Conservation (phyloP, 2,113 vertebrate genomes). For the Terrapene triunguis region DNA sequence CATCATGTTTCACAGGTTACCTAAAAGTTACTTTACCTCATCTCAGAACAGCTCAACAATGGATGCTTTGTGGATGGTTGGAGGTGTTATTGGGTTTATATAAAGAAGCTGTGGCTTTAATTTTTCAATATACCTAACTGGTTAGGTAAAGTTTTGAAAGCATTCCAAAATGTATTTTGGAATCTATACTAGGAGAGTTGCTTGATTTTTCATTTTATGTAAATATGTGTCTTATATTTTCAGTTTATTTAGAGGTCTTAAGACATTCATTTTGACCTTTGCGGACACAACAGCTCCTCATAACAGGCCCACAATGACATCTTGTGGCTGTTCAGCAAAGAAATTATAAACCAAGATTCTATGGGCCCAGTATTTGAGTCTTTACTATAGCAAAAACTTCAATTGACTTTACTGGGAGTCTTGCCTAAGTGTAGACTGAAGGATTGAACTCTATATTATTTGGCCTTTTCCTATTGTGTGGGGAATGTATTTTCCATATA, state of each 20-base stretch:
- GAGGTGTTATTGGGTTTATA: not conserved
- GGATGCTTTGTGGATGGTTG: not conserved
- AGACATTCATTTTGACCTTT: not conserved
- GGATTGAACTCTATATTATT: not conserved
- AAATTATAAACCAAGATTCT: not conserved
- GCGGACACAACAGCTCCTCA: rapidly evolving
- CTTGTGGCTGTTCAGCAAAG: conserved; percentile 61
- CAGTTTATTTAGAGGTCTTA: not conserved
- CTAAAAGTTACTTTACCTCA: not conserved
- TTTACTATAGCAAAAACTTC: not conserved
- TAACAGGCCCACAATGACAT: conserved; percentile 51
- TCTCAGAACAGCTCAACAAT: rapidly evolving
- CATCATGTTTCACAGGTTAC: not conserved
- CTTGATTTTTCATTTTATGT: not conserved
- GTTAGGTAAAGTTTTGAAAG: not conserved
- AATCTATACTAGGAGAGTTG: not conserved
- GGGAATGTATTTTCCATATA: not conserved
- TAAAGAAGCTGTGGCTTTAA: rapidly evolving
- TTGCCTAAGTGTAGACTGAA: not conserved
- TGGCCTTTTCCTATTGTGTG: not conserved
- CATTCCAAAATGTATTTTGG: not conserved
- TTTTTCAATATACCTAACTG: not conserved
- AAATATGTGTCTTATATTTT: not conserved
- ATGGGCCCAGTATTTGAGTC: not conserved
- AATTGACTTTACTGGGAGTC: not conserved